A percentile compares a stretch with the other conserved stretches of the same genome.
phyloP scores from a whole-genome alignment of 2,113 vertebrate species.

The Euleptes europaea region DNA sequence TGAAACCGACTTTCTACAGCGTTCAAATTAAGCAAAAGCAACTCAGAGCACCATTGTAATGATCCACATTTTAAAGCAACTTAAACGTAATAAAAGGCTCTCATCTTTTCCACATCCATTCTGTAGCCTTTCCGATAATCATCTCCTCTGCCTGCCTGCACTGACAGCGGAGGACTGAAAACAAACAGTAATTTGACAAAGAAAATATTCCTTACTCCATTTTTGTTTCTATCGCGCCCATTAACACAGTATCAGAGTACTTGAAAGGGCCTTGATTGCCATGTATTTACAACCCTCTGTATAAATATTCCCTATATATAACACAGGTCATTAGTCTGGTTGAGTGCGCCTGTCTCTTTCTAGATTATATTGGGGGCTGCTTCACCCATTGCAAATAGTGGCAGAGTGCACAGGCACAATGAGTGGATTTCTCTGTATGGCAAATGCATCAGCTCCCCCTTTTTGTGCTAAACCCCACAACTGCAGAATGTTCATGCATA shows the following conservation, averaged over 20 bases:
- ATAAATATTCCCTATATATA: constrained; percentile 65
- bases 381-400: background rate
- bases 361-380: background rate
- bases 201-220: constrained; percentile 31
- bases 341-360: background rate
- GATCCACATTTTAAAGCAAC: constrained; percentile 63
- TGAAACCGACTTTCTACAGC: constrained; percentile 67
- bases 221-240: constrained; percentile 31
- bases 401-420: no score
- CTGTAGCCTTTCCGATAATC: constrained; percentile 64
- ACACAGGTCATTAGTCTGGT: background rate
- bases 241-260: constrained; percentile 51
- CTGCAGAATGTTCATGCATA: background rate
- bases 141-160: constrained; percentile 38
- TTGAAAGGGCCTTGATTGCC: constrained; percentile 50
- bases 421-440: background rate
- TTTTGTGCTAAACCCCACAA: background rate
- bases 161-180: constrained; percentile 49
- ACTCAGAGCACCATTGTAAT: constrained; percentile 63
- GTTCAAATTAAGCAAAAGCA: constrained; percentile 72
- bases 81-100: constrained; percentile 70
- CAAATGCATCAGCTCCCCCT: background rate
- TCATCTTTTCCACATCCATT: constrained; percentile 56
- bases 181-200: constrained; percentile 47
- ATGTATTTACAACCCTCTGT: constrained; percentile 50